These are phyloP conservation scores for Diorhabda elongata DNA, from an alignment of 1,140 invertebrate species.

Conservation along the genomic window DNA sequence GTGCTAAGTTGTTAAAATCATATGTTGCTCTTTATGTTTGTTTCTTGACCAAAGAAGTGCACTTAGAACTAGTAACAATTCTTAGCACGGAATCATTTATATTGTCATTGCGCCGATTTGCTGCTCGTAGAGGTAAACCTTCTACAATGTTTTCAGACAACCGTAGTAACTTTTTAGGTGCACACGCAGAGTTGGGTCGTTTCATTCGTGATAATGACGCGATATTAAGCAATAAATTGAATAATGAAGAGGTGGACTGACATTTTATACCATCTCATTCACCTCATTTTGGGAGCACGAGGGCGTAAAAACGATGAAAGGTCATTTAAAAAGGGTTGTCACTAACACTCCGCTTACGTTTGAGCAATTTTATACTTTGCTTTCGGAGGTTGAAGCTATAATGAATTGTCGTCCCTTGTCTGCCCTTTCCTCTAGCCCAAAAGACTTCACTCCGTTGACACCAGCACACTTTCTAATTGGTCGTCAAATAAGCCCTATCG, in stretches of 20 bases:
- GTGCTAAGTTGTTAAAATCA: slow-evolving; percentile 29
- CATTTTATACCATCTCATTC: too few relatives aligned
- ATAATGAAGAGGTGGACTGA: too few relatives aligned
- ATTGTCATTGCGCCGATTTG: too few relatives aligned
- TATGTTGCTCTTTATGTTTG: slow-evolving; percentile 41
- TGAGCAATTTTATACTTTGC: slow-evolving; percentile 37
- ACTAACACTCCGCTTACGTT: slow-evolving; percentile 19
- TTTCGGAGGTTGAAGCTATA: slow-evolving; percentile 35
- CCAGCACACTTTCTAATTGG: too few relatives aligned
- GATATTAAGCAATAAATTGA: not conserved
- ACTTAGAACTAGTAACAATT: slow-evolving; percentile 41
- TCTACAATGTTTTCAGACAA: too few relatives aligned
- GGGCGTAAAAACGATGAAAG: too few relatives aligned
- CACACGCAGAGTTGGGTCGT: not conserved
- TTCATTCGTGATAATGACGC: too few relatives aligned
- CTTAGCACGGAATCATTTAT: slow-evolving; percentile 15
- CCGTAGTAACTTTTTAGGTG: not conserved
- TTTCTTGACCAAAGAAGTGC: slow-evolving; percentile 37
- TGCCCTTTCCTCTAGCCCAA: slow-evolving; percentile 34
- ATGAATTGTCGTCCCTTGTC: slow-evolving; percentile 40
- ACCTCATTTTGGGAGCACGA: too few relatives aligned
- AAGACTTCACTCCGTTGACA: slow-evolving; percentile 26
- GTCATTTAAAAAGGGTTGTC: too few relatives aligned
- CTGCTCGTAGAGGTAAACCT: too few relatives aligned
- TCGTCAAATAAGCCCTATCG: too few relatives aligned